phyloP scores from a whole-genome alignment of 2,113 vertebrate genomes.

The Eptesicus fuscus region DNA sequence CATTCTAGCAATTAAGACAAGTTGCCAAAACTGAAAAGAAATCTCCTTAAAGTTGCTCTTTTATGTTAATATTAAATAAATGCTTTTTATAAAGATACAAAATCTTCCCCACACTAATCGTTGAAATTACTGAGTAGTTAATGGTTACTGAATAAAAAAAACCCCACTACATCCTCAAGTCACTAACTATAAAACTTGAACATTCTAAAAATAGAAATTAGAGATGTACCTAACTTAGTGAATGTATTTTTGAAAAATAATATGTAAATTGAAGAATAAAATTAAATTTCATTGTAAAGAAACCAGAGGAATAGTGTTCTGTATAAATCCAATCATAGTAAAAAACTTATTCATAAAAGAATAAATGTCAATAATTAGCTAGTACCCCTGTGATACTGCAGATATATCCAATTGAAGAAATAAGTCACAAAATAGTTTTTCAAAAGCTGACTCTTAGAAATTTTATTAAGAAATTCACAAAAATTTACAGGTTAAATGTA shows the following conservation, averaged over 20 bases:
- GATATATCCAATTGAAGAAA: background rate
- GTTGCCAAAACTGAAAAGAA: conserved; percentile 3
- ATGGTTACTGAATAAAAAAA: background rate
- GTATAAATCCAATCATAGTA: background rate
- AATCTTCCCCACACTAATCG: background rate
- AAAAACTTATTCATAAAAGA: background rate
- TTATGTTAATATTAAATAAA: conserved; percentile 15
- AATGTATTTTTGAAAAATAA: conserved; percentile 1
- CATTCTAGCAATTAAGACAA: background rate
- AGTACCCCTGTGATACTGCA: background rate
- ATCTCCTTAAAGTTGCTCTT: background rate
- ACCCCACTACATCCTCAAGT: background rate
- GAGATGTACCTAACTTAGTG: background rate
- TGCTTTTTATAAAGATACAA: background rate
- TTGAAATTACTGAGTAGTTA: conserved; percentile 28
- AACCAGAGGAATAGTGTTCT: background rate
- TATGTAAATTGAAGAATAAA: conserved; percentile 33
- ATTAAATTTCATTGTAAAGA: conserved; percentile 33
- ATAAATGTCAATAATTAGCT: background rate
- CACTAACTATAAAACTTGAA: conserved; percentile 3
- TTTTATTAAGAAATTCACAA: conserved; percentile 23
- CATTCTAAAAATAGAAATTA: background rate
- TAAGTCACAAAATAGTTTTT: conserved; percentile 32
- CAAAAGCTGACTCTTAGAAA: background rate
- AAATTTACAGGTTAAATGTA: background rate